These are phyloP conservation scores for Reticulitermes lucifugus DNA, from an alignment of 2,888 invertebrate species.

Conservation along the genomic window DNA sequence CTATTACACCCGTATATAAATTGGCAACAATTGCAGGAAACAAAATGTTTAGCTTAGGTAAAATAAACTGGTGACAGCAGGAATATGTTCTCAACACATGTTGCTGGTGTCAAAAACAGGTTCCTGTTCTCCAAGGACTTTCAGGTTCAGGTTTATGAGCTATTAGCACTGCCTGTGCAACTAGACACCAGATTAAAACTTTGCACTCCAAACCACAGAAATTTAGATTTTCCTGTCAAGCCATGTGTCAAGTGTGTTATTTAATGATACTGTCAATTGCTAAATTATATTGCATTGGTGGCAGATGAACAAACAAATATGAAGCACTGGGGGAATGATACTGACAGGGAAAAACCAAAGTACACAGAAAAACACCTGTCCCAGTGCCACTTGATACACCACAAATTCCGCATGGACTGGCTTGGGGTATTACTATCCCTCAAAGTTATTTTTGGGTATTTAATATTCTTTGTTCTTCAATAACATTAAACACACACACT, in stretches of 20 bases:
- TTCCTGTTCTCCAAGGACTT: not conserved
- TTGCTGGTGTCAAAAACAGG: constrained; percentile 19
- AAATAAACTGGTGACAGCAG: not conserved
- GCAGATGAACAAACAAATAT: too few species aligned
- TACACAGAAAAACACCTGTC: too few species aligned
- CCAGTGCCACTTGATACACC: too few species aligned
- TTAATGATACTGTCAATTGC: too few species aligned
- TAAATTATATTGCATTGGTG: too few species aligned
- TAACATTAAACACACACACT: not conserved
- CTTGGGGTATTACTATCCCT: not conserved
- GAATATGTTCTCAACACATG: not conserved
- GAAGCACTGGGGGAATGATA: too few species aligned
- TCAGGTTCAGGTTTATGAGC: not conserved
- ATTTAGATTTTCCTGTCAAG: too few species aligned
- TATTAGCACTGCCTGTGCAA: not conserved
- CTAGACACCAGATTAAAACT: not conserved
- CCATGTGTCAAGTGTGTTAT: too few species aligned
- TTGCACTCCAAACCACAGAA: not conserved
- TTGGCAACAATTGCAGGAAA: constrained; percentile 36
- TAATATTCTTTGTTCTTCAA: not conserved
- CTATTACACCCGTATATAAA: constrained; percentile 46
- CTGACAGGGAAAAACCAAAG: too few species aligned
- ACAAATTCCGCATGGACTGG: too few species aligned
- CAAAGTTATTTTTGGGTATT: not conserved
- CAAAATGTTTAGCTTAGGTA: not conserved